Evolutionary conservation across 1,140 invertebrate genomes (phyloP), one percentile per base, ranked within the genome.

Genomic region (Hesperophylax magnus): DNA sequence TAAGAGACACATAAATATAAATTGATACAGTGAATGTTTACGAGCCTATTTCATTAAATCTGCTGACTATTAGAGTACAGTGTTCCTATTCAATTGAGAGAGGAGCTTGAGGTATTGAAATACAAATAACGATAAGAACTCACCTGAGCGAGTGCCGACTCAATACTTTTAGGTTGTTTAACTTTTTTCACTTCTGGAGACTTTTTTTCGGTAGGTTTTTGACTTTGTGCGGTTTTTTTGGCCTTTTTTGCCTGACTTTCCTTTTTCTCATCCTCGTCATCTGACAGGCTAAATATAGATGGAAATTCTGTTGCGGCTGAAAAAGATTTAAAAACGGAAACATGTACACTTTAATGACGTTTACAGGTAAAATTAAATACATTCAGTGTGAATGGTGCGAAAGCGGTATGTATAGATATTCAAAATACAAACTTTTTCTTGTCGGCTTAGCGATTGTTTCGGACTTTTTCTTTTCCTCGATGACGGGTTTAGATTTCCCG

Each of bases 101-200:
- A 47, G 14, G 39, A 47, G 9, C 39, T 14, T 11, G 39, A 47
- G 39, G 39, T 47, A 47, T 47, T 2, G 2, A 14, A 47, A 47
- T 47, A 8, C 11, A 47, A 14, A 47, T 47, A 47, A 47, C 14
- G 39, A 47, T 47, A 47, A 47, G 7, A 76, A 53, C 77, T 88
- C 90, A 94, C 93, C 78, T 86, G 84, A 86, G 92, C 91, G 53
- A 95, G 86, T 24, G 93, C 93, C 85, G 91, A 92, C 85, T 94
- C 94, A 63, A 94, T 88, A 47, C 91, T 92, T 87, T 94, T 94
- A 22, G 93, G 92, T 74, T 88, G 88, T 85, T 94, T 93, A 1
- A 90, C 87, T 86, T 91, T 91, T 14, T 88, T 85, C 20, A 88
- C 86, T 85, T 91, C 91, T 22, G 86, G 85, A 81, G 89, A 88